These are phyloP conservation scores for Bombus turneri DNA, from an alignment of 1,140 invertebrate species.

Conservation along the genomic window DNA sequence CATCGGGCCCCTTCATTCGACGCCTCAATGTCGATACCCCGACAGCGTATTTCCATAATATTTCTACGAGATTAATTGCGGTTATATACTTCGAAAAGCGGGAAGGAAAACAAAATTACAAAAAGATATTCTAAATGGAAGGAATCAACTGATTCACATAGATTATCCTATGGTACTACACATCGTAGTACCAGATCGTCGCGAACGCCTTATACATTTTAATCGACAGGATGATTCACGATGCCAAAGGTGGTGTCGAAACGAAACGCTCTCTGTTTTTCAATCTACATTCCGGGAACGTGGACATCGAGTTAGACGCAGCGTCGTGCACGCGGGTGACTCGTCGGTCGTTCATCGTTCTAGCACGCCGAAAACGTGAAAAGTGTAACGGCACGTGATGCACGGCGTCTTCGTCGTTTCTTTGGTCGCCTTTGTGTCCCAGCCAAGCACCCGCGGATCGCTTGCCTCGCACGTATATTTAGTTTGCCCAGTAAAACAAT, in stretches of 20 bases:
- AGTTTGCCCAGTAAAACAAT: constrained; percentile 77
- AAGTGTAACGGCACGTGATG: constrained; percentile 76
- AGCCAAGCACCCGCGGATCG: constrained; percentile 75
- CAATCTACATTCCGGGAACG: constrained; percentile 2
- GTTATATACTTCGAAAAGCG: neutral
- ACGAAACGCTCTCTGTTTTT: neutral
- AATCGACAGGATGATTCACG: constrained; percentile 4
- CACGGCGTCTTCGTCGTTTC: constrained; percentile 44
- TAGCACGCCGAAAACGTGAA: constrained; percentile 67
- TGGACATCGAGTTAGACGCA: neutral
- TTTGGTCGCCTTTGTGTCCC: constrained; percentile 69
- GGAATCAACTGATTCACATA: no score
- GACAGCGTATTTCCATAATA: neutral
- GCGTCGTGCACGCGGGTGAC: neutral
- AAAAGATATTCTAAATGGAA: neutral
- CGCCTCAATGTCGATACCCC: neutral
- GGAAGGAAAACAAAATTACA: neutral
- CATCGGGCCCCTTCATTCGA: neutral
- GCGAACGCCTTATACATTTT: constrained; percentile 2
- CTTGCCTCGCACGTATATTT: constrained; percentile 76
- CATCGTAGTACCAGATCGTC: neutral
- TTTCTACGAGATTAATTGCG: neutral
- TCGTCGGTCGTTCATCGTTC: constrained; percentile 35
- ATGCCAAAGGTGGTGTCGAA: neutral
- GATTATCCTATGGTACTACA: neutral